Evolutionary conservation across 2,797 vertebrate species (phyloP).

Genomic region (Hephaestus fuliginosus): DNA sequence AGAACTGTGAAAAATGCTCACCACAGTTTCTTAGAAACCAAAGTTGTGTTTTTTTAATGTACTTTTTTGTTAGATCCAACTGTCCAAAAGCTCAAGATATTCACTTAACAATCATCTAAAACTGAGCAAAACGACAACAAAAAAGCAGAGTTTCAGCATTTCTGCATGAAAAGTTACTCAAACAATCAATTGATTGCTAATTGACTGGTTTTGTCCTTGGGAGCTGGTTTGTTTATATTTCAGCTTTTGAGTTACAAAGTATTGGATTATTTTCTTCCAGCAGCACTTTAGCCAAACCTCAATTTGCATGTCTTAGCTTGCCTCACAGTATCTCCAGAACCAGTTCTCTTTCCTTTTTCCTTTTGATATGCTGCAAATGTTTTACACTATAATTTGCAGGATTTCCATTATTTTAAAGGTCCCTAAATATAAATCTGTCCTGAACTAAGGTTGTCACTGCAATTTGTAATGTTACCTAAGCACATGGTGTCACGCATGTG

Average conservation of each 20-base stretch:
- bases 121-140: neutral
- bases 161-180: neutral
- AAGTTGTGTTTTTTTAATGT: neutral
- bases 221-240: neutral
- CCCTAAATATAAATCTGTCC: neutral
- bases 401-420: neutral
- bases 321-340: neutral
- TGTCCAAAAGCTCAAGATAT: neutral
- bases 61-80: neutral
- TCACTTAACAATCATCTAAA: neutral
- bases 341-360: neutral
- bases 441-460: neutral
- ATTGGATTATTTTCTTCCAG: neutral
- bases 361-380: neutral
- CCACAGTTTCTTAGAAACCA: neutral
- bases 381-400: neutral
- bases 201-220: neutral
- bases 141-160: neutral
- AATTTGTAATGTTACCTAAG: neutral
- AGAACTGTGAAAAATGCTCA: neutral
- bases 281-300: neutral
- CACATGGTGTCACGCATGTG: neutral
- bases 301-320: neutral
- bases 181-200: neutral
- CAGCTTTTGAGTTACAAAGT: neutral